Evolutionary conservation across 2,113 vertebrate species (phyloP), one percentile per base, ranked within the genome.

Genomic region (Lycaon pictus): DNA sequence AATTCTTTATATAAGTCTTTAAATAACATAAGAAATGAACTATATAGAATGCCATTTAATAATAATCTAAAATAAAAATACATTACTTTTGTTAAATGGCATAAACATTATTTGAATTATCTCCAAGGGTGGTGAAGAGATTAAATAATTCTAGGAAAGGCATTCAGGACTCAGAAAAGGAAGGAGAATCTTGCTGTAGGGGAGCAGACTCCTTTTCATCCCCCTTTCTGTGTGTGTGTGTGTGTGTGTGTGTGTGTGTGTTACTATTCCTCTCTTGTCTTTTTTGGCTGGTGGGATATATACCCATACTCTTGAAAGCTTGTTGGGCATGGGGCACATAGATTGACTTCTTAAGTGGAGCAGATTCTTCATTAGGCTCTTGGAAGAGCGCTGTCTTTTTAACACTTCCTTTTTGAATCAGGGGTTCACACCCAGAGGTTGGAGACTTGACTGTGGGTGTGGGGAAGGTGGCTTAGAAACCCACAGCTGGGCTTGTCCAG

Each of bases 51-150:
- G 53, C 43, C 43, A 71, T 72, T 63, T 65, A 51, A 74, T 65
- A 87, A 65, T 72, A 72, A 9, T 55, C 11, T 76, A 82, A 82
- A 87, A 43, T 76, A 82, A 96, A 91, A 88, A 69, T 74, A 62
- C 5, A 29, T 37, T 29, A 84, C 37, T 69, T 91, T 81, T 83
- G 53, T 91, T 37, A 82, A 55, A 62, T 48, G 29, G 23, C 1
- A 51, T 12, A 74, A 25, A 80, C 56, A 48, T 62, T 93, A 72
- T 72, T 90, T 95, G 35, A 79, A 84, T 35, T 63, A 51, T 72
- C 19, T 48, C 72, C 58, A 79, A 65, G 37, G 2, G 29, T 85
- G 12, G 80, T 85, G 35, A 86, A 37, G 48, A 37, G 56, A 79
- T 80, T 90, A 74, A 80, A 56, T 65, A 58, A 93, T 89, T 29